Conservation (phyloP, 2,888 invertebrate genomes). For the Acrobasis suavella region DNA sequence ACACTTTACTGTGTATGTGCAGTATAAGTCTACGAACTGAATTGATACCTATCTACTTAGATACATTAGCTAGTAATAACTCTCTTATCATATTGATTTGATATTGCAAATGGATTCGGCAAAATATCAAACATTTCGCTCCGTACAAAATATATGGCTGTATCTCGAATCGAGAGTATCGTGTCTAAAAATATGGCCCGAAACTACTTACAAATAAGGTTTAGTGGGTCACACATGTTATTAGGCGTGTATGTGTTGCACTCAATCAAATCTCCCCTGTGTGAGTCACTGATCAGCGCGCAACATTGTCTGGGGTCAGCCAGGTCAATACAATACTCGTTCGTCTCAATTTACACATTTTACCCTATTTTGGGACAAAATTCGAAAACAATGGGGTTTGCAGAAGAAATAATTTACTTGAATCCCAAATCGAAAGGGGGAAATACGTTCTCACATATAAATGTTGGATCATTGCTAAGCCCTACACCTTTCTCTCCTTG, state of each 20-base stretch:
- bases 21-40: not conserved
- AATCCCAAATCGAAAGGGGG: not conserved
- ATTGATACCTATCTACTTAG: not conserved
- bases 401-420: not conserved
- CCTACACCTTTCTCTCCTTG: too few relatives aligned
- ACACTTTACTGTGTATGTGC: not conserved
- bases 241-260: slow-evolving; percentile 12
- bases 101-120: slow-evolving; percentile 16
- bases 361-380: not conserved
- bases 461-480: too few relatives aligned
- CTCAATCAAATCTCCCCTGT: slow-evolving; percentile 23
- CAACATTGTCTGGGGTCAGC: slow-evolving; percentile 7
- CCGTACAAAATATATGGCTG: not conserved
- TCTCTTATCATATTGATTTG: slow-evolving; percentile 20
- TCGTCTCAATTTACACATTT: slow-evolving; percentile 23
- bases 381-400: not conserved
- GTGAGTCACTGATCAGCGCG: slow-evolving; percentile 21
- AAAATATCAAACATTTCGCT: not conserved
- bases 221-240: not conserved
- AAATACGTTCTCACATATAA: too few relatives aligned
- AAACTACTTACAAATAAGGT: not conserved
- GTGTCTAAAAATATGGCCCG: not conserved
- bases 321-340: slow-evolving; percentile 26
- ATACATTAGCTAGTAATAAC: not conserved
- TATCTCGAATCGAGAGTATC: not conserved